Percentiles rank a stretch among this genome's conserved stretches.
Conservation (phyloP, 2,797 vertebrate genomes). For the Jordanella pulchra region DNA sequence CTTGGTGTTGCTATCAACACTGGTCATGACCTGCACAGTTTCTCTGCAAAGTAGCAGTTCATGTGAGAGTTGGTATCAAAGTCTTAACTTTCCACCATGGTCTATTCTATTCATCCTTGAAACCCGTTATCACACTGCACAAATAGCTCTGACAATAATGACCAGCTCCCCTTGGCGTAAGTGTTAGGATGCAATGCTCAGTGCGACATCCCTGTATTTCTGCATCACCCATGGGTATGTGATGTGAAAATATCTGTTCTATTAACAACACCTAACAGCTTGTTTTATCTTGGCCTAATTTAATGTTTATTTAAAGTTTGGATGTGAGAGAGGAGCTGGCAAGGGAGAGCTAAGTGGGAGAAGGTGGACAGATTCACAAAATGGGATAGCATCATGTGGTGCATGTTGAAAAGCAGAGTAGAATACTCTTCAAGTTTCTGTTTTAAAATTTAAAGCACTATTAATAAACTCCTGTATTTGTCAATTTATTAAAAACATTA, state of each 20-base stretch:
- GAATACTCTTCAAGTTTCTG: conserved; percentile 42
- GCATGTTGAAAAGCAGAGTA: conserved; percentile 32
- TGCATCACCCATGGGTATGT: conserved; percentile 32
- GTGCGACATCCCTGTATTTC: conserved; percentile 34
- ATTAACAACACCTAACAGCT: conserved; percentile 55
- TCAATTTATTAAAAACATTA: background rate
- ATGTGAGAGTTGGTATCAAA: conserved; percentile 57
- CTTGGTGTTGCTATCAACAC: conserved; percentile 57
- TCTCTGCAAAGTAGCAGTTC: conserved; percentile 62
- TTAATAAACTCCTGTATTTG: background rate
- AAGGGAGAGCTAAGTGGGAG: conserved; percentile 36
- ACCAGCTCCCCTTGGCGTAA: conserved; percentile 16
- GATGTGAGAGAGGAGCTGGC: conserved; percentile 31
- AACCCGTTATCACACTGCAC: conserved; percentile 41
- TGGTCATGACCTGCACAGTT: conserved; percentile 53
- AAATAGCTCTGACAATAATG: conserved; percentile 45
- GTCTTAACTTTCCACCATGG: conserved; percentile 61
- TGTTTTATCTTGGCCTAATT: conserved; percentile 73
- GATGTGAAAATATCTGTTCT: conserved; percentile 61
- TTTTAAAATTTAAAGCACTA: background rate
- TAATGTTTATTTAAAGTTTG: conserved; percentile 75
- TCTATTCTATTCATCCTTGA: conserved; percentile 59
- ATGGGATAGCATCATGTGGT: conserved; percentile 49
- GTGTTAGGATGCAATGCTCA: conserved; percentile 5
- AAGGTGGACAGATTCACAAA: conserved; percentile 61